A percentile compares a stretch with the other conserved stretches of the same genome.
Conservation (phyloP, 1,140 invertebrate genomes). For the Drosophila nasuta region DNA sequence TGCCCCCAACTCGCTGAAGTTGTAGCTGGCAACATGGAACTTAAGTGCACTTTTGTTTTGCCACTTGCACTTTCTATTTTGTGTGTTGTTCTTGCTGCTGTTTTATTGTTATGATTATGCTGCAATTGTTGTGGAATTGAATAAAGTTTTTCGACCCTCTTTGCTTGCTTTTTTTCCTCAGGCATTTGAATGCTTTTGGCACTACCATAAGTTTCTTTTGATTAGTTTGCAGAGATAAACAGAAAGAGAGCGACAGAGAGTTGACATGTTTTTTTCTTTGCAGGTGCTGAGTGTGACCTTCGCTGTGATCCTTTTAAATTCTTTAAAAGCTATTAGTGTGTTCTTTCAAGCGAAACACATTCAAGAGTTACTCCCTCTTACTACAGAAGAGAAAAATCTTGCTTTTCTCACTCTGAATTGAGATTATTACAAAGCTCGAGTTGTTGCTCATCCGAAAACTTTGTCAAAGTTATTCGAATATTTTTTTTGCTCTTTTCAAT, state of each 20-base stretch:
- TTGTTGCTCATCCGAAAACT: slow-evolving; percentile 12
- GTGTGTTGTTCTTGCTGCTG: slow-evolving; percentile 22
- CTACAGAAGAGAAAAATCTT: not conserved
- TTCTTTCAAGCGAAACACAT: slow-evolving; percentile 10
- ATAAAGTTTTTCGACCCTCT: slow-evolving; percentile 62
- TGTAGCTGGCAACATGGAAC: slow-evolving; percentile 48
- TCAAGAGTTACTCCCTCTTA: not conserved
- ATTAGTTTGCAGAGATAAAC: slow-evolving; percentile 58
- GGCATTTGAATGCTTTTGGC: slow-evolving; percentile 50
- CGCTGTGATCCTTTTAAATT: slow-evolving; percentile 7
- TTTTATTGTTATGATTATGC: slow-evolving; percentile 63
- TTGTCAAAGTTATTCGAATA: slow-evolving; percentile 16
- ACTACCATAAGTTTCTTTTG: slow-evolving; percentile 67
- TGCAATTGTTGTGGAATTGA: slow-evolving; percentile 69
- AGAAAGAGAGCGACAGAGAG: slow-evolving; percentile 8
- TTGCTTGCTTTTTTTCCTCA: slow-evolving; percentile 33
- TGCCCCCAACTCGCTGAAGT: not conserved
- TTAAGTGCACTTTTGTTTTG: slow-evolving; percentile 69
- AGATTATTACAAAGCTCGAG: slow-evolving; percentile 24
- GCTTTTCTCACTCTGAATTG: not conserved
- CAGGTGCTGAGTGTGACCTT: slow-evolving; percentile 20
- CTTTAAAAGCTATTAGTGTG: slow-evolving; percentile 36
- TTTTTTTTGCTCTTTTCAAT: slow-evolving; percentile 17
- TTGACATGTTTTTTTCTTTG: slow-evolving; percentile 13
- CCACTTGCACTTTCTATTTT: slow-evolving; percentile 30